A percentile compares a stretch with the other conserved stretches of the same genome.
These are phyloP conservation scores for Potorous gilbertii DNA, from an alignment of 2,797 vertebrate genomes.

Conservation along the genomic window DNA sequence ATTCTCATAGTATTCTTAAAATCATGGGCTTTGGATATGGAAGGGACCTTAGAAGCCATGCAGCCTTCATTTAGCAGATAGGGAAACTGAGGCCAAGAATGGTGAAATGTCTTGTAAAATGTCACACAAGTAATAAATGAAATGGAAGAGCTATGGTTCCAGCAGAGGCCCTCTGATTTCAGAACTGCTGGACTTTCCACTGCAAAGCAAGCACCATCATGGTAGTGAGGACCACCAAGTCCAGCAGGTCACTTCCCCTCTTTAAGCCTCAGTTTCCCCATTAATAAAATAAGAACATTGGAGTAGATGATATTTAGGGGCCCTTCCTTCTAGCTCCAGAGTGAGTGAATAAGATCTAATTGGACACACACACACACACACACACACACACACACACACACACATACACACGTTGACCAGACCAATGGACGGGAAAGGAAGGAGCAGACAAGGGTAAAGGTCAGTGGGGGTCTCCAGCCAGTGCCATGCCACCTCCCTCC, in stretches of 20 bases:
- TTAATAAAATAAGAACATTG: conserved; percentile 6
- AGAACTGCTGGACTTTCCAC: neutral
- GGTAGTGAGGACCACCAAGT: neutral
- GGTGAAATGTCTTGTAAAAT: neutral
- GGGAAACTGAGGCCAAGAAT: neutral
- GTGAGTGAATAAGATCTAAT: neutral
- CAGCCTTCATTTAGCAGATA: neutral
- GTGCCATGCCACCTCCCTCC: neutral
- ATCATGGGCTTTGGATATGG: neutral
- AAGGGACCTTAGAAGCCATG: neutral
- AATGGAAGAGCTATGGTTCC: neutral
- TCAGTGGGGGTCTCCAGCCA: conserved; percentile 20
- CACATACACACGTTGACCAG: too few species aligned
- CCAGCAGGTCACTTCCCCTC: neutral
- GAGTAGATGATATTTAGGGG: neutral
- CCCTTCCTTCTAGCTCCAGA: neutral
- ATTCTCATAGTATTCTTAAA: neutral
- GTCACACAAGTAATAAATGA: neutral
- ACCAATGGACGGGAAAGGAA: neutral
- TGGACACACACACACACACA: neutral
- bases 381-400: too few species aligned
- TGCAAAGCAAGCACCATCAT: neutral
- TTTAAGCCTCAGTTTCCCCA: conserved; percentile 23
- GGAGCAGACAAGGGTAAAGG: neutral
- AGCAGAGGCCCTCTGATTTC: neutral